These are phyloP conservation scores for Hofmannophila pseudospretella DNA, from an alignment of 2,888 invertebrate genomes.

Conservation along the genomic window DNA sequence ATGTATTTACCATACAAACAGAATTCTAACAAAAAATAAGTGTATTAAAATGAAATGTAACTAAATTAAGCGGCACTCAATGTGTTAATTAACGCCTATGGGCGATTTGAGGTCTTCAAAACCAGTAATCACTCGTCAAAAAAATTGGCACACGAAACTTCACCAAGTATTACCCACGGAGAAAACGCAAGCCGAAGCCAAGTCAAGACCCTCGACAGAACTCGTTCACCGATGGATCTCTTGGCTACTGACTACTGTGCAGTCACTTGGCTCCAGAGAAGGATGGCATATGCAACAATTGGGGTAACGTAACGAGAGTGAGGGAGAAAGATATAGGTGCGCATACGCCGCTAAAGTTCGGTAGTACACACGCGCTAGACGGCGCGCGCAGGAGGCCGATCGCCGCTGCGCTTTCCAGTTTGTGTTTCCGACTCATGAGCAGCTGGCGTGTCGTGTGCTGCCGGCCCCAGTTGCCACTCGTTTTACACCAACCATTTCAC, in stretches of 20 bases:
- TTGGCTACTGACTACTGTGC: conserved; percentile 67
- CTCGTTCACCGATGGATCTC: conserved; percentile 64
- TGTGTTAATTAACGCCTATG: conserved; percentile 58
- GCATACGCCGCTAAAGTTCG: conserved; percentile 55
- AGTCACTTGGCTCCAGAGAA: conserved; percentile 39
- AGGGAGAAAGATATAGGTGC: conserved; percentile 46
- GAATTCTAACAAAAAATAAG: conserved; percentile 1
- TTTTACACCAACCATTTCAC: conserved; percentile 51
- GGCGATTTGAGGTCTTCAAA: conserved; percentile 52
- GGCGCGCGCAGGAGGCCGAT: conserved; percentile 51
- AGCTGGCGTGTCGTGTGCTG: conserved; percentile 61
- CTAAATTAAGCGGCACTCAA: conserved; percentile 40
- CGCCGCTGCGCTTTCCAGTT: conserved; percentile 61
- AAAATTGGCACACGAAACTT: conserved; percentile 61
- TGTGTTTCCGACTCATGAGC: conserved; percentile 62
- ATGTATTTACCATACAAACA: no score
- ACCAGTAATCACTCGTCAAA: conserved; percentile 57
- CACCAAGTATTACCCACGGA: conserved; percentile 48
- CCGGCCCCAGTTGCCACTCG: conserved; percentile 54
- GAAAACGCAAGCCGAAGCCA: conserved; percentile 53
- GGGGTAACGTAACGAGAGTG: conserved; percentile 12
- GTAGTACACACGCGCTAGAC: conserved; percentile 51
- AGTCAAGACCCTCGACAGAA: conserved; percentile 65
- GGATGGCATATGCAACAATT: conserved; percentile 16
- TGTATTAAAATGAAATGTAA: conserved; percentile 3